Percentiles rank a stretch among this genome's conserved stretches.
Evolutionary conservation across 2,888 invertebrate genomes (phyloP).

Genomic region (Galerucella pusilla): DNA sequence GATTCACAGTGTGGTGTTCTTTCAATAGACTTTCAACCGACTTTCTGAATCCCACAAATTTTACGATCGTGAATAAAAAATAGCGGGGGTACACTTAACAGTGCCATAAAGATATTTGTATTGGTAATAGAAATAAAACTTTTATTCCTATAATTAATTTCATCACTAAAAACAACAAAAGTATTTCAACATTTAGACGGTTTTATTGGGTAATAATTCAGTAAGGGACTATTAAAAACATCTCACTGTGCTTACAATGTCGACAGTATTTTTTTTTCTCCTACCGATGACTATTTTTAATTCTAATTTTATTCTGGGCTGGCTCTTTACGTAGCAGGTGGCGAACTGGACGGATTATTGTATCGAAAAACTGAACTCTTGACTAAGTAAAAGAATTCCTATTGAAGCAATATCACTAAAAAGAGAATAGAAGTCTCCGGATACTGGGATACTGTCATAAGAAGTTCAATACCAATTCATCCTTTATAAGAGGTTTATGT

Average conservation of each 20-base stretch:
- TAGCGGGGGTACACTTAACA: slow-evolving; percentile 34
- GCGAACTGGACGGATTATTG: slow-evolving; percentile 8
- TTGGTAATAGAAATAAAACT: slow-evolving; percentile 44
- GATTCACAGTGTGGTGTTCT: slow-evolving; percentile 39
- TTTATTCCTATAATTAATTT: slow-evolving; percentile 49
- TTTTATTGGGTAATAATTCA: slow-evolving; percentile 52
- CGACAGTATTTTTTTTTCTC: slow-evolving; percentile 41
- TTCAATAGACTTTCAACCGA: slow-evolving; percentile 23
- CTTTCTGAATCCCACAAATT: slow-evolving; percentile 32
- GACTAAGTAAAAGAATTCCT: too few species aligned
- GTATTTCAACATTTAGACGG: slow-evolving; percentile 49
- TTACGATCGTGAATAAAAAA: slow-evolving; percentile 33
- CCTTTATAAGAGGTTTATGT: too few species aligned
- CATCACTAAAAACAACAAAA: slow-evolving; percentile 48
- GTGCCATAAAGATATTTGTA: slow-evolving; percentile 40
- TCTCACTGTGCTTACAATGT: slow-evolving; percentile 41
- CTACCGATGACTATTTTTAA: slow-evolving; percentile 48
- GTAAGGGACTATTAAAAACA: slow-evolving; percentile 47
- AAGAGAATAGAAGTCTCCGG: too few species aligned
- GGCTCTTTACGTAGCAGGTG: slow-evolving; percentile 43
- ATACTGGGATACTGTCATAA: too few species aligned
- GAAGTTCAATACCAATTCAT: too few species aligned
- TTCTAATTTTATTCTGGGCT: slow-evolving; percentile 41
- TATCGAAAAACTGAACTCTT: too few species aligned
- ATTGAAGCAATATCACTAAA: too few species aligned